A percentile compares a stretch with the other conserved stretches of the same genome.
Conservation (phyloP, 2,797 vertebrate genomes). For the Mallotus villosus region DNA sequence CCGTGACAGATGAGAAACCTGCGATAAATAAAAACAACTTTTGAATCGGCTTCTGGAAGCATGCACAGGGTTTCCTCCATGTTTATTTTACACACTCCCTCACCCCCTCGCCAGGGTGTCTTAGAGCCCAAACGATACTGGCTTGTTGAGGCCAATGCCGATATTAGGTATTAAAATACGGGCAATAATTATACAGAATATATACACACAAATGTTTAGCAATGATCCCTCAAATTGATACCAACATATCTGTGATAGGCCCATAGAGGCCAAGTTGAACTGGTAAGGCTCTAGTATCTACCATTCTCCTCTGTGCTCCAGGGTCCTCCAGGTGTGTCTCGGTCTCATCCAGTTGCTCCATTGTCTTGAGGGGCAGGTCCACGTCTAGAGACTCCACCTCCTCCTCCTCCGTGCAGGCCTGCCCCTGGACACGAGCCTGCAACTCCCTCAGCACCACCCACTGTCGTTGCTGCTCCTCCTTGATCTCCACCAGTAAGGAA, state of each 20-base stretch:
- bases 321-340: constrained; percentile 58
- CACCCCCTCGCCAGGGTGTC: neutral
- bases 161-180: too few relatives aligned
- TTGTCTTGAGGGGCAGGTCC: constrained; percentile 59
- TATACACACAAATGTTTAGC: neutral
- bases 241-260: too few relatives aligned
- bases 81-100: neutral
- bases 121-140: too few relatives aligned
- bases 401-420: constrained; percentile 35
- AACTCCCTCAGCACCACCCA: constrained; percentile 64
- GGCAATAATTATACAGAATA: neutral
- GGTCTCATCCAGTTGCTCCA: constrained; percentile 62
- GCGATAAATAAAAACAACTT: neutral
- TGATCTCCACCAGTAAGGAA: constrained; percentile 60
- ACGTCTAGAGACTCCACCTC: constrained; percentile 61
- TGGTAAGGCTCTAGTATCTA: neutral
- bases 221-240: neutral
- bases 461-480: constrained; percentile 65
- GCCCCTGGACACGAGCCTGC: constrained; percentile 58
- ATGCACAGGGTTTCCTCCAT: neutral
- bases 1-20: constrained; percentile 64
- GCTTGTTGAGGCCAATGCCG: too few relatives aligned
- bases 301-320: constrained; percentile 60
- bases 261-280: neutral
- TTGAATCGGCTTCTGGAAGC: neutral